These are phyloP conservation scores for Fragum fragum DNA, from an alignment of 2,888 invertebrate species.

Conservation along the genomic window DNA sequence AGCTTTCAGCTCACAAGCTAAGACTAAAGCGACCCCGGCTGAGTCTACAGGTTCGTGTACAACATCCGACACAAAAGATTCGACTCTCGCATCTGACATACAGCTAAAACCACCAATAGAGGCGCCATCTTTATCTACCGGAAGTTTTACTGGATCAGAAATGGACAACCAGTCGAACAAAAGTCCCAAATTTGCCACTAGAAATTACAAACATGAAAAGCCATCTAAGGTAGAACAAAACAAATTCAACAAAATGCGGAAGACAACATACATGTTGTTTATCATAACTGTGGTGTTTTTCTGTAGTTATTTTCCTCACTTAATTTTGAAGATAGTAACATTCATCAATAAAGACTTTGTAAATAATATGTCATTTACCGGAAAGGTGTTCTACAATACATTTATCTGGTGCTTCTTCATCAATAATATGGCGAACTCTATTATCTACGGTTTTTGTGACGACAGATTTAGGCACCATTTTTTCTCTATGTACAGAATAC, in stretches of 20 bases:
- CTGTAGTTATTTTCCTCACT: slow-evolving; percentile 75
- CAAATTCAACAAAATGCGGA: slow-evolving; percentile 30
- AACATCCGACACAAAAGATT: neutral
- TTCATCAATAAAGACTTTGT: slow-evolving; percentile 68
- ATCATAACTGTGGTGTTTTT: slow-evolving; percentile 75
- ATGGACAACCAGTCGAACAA: neutral
- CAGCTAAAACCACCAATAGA: neutral
- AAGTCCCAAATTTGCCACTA: neutral
- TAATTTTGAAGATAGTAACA: slow-evolving; percentile 67
- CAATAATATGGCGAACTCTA: slow-evolving; percentile 76
- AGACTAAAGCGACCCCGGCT: neutral
- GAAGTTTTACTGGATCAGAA: neutral
- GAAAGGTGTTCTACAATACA: slow-evolving; percentile 69
- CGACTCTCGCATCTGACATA: neutral
- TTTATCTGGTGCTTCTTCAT: slow-evolving; percentile 77
- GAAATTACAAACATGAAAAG: neutral
- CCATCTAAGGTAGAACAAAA: neutral
- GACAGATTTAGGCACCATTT: slow-evolving; percentile 70
- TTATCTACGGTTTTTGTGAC: slow-evolving; percentile 79
- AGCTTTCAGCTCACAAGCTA: neutral
- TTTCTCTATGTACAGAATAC: slow-evolving; percentile 1
- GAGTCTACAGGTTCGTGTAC: neutral
- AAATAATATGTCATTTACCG: slow-evolving; percentile 52
- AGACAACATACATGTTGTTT: slow-evolving; percentile 74
- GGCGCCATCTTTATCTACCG: neutral